Evolutionary conservation across 2,888 invertebrate genomes (phyloP), one percentile per base, ranked within the genome.

Genomic region (Auanema sp.): DNA sequence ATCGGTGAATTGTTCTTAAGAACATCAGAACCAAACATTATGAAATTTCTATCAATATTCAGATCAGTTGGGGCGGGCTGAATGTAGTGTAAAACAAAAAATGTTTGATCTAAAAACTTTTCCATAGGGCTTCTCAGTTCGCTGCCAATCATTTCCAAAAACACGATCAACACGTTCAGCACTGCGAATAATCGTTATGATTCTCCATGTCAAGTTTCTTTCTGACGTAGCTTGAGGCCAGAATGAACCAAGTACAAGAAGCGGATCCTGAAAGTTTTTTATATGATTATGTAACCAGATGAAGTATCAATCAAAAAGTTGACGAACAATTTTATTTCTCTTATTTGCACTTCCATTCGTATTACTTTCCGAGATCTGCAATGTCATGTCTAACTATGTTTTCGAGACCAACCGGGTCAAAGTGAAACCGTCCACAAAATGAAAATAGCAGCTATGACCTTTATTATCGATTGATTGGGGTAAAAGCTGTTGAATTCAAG

Each of bases 131-230:
- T 41, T 42, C 24, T 64, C 64, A 23, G 64, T 60, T 49, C 21
- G 21, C 55, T 49, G 52, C 64, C 64, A 64, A 21, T 60, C 42
- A 14, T n/a, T 23, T 0, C 64, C 64, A 18, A 59, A 60, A 14
- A 64, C 51, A 12, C 64, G 59, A 47, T 64, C 64, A 6, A 64
- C 41, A 12, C 64, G 24, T 50, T 64, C 64, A 47, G 52, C 64
- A 21, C 53, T 53, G 16, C 64, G 52, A 58, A 64, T 64, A 11
- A 64, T 55, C 16, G 59, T 60, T 42, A 64, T 33, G 1, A 64
- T 25, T 12, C 41, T 47, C 2, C 40, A 49, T 11, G 47, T 47
- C 25, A 54, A 60, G n/a, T 55, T 43, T 6, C 16, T 43, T 42
- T 49, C 47, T 12, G 60, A 23, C 14, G 55, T 21, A 14, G 60